Evolutionary conservation across 2,113 vertebrate genomes (phyloP), one percentile per base, ranked within the genome.

Genomic region (Psilopsiagon aymara): DNA sequence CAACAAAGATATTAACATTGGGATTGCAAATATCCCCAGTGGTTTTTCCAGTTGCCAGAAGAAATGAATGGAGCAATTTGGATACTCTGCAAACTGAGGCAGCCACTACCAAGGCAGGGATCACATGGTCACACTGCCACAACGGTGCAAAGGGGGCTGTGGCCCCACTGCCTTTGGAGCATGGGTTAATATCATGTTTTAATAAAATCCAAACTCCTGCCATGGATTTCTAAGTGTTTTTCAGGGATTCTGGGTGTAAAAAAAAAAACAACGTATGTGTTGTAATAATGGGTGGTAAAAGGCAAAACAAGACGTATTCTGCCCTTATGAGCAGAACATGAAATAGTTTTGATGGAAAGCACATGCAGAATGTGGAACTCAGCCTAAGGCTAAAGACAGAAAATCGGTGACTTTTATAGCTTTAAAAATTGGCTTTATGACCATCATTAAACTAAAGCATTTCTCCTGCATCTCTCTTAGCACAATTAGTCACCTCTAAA

Each of bases 41-140:
- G 55, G 33, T 63, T 37, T 39, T 75, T 88, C 37, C 55, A 1
- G 23, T 16, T 43, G 77, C 77, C 66, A 60, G 31, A 29, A 2
- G 39, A 84, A 83, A 63, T 0, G 0, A 78, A 83, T 9, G 39
- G 77, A 73, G 60, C 31, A 37, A 62, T 87, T 44, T 52, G 67
- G 89, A 39, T 68, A 9, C 27, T 59, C 15, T 66, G 62, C 20
- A 52, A 68, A 33, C 60, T 28, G 29, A 8, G 37, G 46, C 49
- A 83, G 64, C 29, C 41, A 4, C 49, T 39, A 44, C 73, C 52
- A 71, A 35, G 16, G 3, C 47, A 62, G 49, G 49, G 24, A 29
- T 6, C 0, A 0, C 3, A 41, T 0, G 2, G 13, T 29, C 9
- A 11, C 19, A 0, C 10, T 20, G 33, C 46, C 37, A 3, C 0